Evolutionary conservation across 2,888 invertebrate species (phyloP).

Genomic region (Rhogogaster chlorosoma): DNA sequence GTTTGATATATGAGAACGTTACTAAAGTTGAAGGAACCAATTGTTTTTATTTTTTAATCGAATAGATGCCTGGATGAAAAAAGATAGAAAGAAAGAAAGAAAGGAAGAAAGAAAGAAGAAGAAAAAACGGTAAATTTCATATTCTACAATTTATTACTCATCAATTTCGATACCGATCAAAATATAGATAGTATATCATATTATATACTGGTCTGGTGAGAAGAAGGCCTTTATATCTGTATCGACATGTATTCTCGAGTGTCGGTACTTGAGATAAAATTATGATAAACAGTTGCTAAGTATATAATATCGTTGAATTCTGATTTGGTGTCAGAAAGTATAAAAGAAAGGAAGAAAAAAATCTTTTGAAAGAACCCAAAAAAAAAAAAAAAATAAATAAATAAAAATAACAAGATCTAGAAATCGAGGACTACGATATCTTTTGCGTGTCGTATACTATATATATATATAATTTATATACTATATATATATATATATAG

Average conservation of each 20-base stretch:
- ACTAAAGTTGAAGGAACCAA: too few relatives aligned
- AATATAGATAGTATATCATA: neutral
- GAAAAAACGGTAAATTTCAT: too few relatives aligned
- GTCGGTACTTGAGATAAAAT: neutral
- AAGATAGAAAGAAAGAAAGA: too few relatives aligned
- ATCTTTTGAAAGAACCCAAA: neutral
- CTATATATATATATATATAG: too few relatives aligned
- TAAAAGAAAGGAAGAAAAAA: neutral
- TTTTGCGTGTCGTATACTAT: neutral
- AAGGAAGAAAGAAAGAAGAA: too few relatives aligned
- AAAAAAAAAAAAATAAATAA: neutral
- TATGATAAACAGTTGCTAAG: neutral
- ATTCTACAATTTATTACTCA: neutral
- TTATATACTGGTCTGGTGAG: neutral
- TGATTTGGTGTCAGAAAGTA: neutral
- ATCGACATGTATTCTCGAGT: neutral
- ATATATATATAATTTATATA: neutral
- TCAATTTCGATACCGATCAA: neutral
- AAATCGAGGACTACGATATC: slow-evolving; percentile 1
- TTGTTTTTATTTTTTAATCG: neutral
- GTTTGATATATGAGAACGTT: neutral
- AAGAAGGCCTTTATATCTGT: neutral
- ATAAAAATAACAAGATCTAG: neutral
- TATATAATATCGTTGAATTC: neutral
- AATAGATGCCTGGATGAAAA: too few relatives aligned